A percentile compares a stretch with the other conserved stretches of the same genome.
Conservation (phyloP, 1,140 invertebrate genomes). For the Sipha flava region DNA sequence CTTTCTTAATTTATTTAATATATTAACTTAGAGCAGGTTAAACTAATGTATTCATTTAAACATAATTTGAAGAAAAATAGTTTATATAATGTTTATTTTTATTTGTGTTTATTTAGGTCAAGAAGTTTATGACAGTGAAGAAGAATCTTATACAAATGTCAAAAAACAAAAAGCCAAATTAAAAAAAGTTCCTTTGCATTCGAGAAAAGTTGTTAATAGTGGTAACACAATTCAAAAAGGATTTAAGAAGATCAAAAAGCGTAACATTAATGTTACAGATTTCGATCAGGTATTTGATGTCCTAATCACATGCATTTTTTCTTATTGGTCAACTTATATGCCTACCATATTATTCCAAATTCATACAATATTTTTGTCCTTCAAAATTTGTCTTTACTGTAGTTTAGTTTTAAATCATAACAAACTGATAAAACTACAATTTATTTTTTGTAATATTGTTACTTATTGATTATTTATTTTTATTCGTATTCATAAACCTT, state of each 20-base stretch:
- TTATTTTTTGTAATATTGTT: neutral
- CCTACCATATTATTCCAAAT: neutral
- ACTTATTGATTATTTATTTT: neutral
- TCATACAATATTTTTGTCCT: neutral
- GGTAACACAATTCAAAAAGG: conserved; percentile 13
- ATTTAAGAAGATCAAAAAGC: conserved; percentile 10
- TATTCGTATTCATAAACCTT: neutral
- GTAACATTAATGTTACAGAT: conserved; percentile 29
- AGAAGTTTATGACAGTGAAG: neutral
- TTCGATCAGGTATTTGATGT: conserved; percentile 30
- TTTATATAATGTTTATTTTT: too few species aligned
- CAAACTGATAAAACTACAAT: neutral
- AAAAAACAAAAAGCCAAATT: conserved; percentile 8
- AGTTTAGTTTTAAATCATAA: neutral
- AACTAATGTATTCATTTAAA: too few species aligned
- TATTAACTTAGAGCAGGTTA: too few species aligned
- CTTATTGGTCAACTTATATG: neutral
- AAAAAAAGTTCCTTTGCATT: neutral
- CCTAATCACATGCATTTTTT: conserved; percentile 18
- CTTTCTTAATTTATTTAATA: too few species aligned
- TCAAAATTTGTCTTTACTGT: neutral
- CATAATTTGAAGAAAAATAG: too few species aligned
- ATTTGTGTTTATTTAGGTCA: neutral
- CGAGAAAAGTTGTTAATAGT: neutral
- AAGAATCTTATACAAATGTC: conserved; percentile 2